Evolutionary conservation across 2,888 invertebrate species (phyloP), one percentile per base, ranked within the genome.

Genomic region (Trachelus stipa): DNA sequence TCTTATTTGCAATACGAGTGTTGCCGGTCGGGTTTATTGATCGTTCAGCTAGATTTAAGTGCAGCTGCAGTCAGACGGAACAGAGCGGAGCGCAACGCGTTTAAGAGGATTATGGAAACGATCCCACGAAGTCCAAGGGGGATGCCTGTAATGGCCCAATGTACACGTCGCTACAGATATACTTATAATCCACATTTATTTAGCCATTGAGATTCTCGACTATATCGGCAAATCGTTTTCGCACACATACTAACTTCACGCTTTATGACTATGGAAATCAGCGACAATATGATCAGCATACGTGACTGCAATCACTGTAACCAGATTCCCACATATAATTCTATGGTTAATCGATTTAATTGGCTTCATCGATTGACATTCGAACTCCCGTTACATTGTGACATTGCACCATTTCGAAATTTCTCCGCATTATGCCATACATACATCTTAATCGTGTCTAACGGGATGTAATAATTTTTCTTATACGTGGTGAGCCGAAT

Each of bases 61-160:
- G 79, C 83, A 82, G 81, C 82, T 80, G 81, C 79, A 74, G 73
- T 75, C 73, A 75, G 56, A 56, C 56, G 73, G 76, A 73, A 74
- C 40, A 78, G 75, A 74, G 74, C 35, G 80, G 34, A 73, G 73
- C 37, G 69, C 73, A 68, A 76, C 40, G 40, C 81, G 74, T 83
- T 83, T 81, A 83, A 82, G 83, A 81, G 82, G 83, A 82, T 83
- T 82, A 83, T 80, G 81, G 78, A 79, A 82, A 82, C 79, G 73
- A 79, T 73, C 75, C 76, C 73, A 73, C 76, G 71, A 74, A 77
- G 73, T 73, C 76, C 69, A 34, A 69, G 73, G 73, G 73, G 78
- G 68, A 75, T 79, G 69, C 71, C 73, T 74, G 68, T 68, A 75
- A 79, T 69, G 81, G 56, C 2, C 23, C 56, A 56, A 56, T 56